Base-by-base conservation (phyloP, 2,888 invertebrate genomes). In the Seira sanloemensis region DNA sequence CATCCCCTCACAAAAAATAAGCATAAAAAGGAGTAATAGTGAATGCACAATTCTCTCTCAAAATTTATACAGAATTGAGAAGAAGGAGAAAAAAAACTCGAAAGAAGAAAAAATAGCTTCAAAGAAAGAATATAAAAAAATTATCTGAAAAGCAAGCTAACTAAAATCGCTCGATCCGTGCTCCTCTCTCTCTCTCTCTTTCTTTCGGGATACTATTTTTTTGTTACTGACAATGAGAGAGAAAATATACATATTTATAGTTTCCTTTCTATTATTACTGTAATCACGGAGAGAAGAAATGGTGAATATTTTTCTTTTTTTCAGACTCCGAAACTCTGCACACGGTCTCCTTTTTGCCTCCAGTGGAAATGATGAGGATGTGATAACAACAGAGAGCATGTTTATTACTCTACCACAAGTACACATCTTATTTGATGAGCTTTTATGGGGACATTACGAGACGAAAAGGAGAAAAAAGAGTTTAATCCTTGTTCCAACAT, bases 41-140 rank as follows among this genome's bases (percentile, higher is more conserved):
- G 58, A 73, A 73, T 73, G 23, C 58, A 23, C 62, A 74, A 62
- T 62, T 58, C n/a, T n/a, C n/a, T n/a, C n/a, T n/a, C n/a, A n/a
- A n/a, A n/a, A n/a, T n/a, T n/a, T n/a, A n/a, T n/a, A n/a, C n/a
- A n/a, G n/a, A n/a, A n/a, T n/a, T 23, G 19, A 62, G 21, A 62
- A 58, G 58, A 58, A 12, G 12, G 37, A 37, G 37, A 58, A 23
- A 62, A 4, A 62, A 62, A 62, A 62, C 21, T 62, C n/a, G n/a
- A n/a, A n/a, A n/a, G 21, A 62, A 23, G 21, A 21, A 23, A 58
- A n/a, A 62, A 62, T 19, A 19, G n/a, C 21, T 12, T 62, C 62
- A 21, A 62, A 62, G 37, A 37, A 37, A 37, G 26, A 66, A 1
- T 66, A n/a, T n/a, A n/a, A n/a, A 2, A 27, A 16, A 26, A 68